These are phyloP conservation scores for Limnothrissa miodon DNA, from an alignment of 2,113 vertebrate genomes.

Conservation along the genomic window DNA sequence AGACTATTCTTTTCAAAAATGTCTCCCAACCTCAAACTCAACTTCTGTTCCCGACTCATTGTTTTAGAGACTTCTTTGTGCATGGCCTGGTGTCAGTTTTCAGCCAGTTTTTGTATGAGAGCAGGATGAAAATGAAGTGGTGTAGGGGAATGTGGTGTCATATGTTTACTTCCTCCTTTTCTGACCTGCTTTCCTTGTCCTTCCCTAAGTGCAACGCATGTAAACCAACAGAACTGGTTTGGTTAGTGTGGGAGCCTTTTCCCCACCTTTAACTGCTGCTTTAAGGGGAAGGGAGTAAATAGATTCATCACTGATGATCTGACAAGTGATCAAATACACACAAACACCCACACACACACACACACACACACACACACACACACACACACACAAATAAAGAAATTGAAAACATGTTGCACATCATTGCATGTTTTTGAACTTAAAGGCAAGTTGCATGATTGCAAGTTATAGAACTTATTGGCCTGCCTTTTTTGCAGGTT, in stretches of 20 bases:
- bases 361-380: background rate
- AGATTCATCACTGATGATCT: background rate
- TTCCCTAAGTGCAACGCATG: background rate
- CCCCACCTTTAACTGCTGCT: background rate
- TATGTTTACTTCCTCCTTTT: background rate
- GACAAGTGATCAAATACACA: background rate
- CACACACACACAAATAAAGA: background rate
- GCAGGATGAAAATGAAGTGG: background rate
- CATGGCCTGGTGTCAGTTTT: background rate
- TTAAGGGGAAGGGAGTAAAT: background rate
- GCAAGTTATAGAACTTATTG: background rate
- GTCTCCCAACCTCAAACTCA: too few species aligned
- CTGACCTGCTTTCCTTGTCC: background rate
- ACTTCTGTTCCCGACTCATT: background rate
- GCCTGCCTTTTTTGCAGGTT: constrained; percentile 71
- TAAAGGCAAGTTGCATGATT: background rate
- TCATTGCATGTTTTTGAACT: too few species aligned
- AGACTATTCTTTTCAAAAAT: background rate
- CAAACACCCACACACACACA: background rate
- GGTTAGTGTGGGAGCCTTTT: background rate
- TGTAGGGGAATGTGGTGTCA: constrained; percentile 8
- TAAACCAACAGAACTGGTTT: background rate
- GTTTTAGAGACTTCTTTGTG: background rate
- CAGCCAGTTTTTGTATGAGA: background rate
- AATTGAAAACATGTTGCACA: background rate